Evolutionary conservation across 1,140 invertebrate species (phyloP).

Genomic region (Hylyphantes graminicola): DNA sequence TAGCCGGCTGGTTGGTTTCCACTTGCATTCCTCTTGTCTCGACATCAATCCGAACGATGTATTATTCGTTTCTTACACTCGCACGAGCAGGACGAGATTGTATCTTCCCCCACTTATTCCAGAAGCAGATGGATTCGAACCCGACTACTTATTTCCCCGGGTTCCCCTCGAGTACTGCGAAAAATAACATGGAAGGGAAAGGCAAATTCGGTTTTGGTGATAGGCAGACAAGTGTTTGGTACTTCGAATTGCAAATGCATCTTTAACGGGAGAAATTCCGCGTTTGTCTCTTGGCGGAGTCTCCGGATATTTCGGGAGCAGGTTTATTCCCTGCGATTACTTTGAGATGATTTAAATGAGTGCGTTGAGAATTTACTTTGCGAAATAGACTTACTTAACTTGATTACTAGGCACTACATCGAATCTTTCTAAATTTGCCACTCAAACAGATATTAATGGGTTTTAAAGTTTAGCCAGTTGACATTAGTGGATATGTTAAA

Average conservation of each 20-base stretch:
- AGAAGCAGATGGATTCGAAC: slow-evolving; percentile 33
- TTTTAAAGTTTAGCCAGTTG: too few relatives aligned
- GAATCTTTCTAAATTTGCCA: too few relatives aligned
- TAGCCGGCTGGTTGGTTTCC: slow-evolving; percentile 48
- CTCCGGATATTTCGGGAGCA: too few relatives aligned
- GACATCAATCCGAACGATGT: slow-evolving; percentile 44
- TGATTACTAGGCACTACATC: too few relatives aligned
- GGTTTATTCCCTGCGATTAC: slow-evolving; percentile 12
- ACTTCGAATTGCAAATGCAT: slow-evolving; percentile 58
- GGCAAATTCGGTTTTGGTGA: slow-evolving; percentile 48
- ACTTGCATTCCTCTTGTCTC: slow-evolving; percentile 21
- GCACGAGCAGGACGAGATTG: slow-evolving; percentile 26
- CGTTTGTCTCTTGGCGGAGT: too few relatives aligned
- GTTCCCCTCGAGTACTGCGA: slow-evolving; percentile 15
- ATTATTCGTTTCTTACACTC: slow-evolving; percentile 55
- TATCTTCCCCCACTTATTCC: neutral
- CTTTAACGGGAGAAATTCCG: slow-evolving; percentile 48
- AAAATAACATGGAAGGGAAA: slow-evolving; percentile 26
- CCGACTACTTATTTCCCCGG: slow-evolving; percentile 40
- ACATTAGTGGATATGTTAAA: too few relatives aligned
- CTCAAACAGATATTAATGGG: too few relatives aligned
- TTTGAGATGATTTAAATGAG: neutral
- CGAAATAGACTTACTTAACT: too few relatives aligned
- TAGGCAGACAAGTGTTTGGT: slow-evolving; percentile 60
- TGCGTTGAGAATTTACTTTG: too few relatives aligned